Evolutionary conservation across 2,113 vertebrate species (phyloP).

Genomic region (Hypocryptadius cinnamomeus): DNA sequence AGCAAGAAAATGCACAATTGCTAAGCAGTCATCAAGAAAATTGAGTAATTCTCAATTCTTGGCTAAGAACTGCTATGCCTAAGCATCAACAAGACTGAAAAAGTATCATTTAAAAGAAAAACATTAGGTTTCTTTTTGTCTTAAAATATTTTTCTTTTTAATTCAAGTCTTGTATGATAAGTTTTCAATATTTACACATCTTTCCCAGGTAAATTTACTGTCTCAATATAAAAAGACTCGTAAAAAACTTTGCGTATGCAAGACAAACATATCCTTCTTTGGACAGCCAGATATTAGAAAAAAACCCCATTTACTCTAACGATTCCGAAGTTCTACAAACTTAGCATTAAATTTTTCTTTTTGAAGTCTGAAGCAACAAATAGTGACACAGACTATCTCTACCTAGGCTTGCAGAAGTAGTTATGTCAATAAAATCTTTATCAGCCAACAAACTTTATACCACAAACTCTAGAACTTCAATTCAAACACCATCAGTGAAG

Average conservation of each 20-base stretch:
- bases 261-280: background rate
- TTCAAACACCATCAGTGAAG: background rate
- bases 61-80: background rate
- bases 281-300: background rate
- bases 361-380: background rate
- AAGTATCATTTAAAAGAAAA: background rate
- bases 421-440: background rate
- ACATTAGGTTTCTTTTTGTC: background rate
- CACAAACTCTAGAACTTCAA: background rate
- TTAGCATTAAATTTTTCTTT: background rate
- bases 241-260: background rate
- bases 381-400: background rate
- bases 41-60: background rate
- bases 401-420: background rate
- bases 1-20: background rate
- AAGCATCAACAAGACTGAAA: background rate
- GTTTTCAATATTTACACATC: background rate
- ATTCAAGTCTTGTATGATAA: background rate
- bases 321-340: background rate
- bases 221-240: background rate
- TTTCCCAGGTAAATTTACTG: background rate
- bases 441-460: background rate
- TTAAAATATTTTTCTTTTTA: background rate
- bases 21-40: background rate
- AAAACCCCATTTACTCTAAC: background rate